Evolutionary conservation across 1,140 invertebrate genomes (phyloP).

Genomic region (Brachionus koreanus): DNA sequence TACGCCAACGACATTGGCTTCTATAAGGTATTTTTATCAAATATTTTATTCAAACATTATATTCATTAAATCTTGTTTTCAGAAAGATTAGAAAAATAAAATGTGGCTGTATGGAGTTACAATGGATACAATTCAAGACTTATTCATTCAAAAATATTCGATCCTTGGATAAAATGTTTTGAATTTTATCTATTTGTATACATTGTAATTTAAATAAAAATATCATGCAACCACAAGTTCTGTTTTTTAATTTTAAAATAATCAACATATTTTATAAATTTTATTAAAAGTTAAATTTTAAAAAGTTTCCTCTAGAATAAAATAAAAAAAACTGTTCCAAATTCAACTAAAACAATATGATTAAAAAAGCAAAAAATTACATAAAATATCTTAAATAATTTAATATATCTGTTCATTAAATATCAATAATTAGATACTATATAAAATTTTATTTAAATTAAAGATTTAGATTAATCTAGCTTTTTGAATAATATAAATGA

Average conservation of each 20-base stretch:
- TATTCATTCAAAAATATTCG: neutral
- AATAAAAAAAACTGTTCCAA: too few relatives aligned
- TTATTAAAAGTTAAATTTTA: neutral
- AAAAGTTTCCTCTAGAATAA: too few relatives aligned
- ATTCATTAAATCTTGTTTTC: neutral
- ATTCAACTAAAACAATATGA: too few relatives aligned
- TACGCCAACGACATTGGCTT: slow-evolving; percentile 98
- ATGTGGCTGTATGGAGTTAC: slow-evolving; percentile 9
- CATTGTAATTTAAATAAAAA: slow-evolving; percentile 40
- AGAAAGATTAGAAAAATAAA: slow-evolving; percentile 43
- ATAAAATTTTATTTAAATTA: too few relatives aligned
- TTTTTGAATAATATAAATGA: too few relatives aligned
- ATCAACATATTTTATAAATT: too few relatives aligned
- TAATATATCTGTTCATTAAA: too few relatives aligned
- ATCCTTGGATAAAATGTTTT: slow-evolving; percentile 14
- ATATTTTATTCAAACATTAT: neutral
- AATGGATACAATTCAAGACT: slow-evolving; percentile 11
- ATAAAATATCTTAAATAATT: too few relatives aligned
- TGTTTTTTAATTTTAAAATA: neutral
- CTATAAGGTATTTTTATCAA: slow-evolving; percentile 76
- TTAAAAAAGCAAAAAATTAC: too few relatives aligned
- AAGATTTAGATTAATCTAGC: too few relatives aligned
- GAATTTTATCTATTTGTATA: slow-evolving; percentile 22
- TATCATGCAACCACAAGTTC: neutral
- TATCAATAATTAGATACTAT: too few relatives aligned